Evolutionary conservation across 2,888 invertebrate species (phyloP).

Genomic region (Pammene aurita): DNA sequence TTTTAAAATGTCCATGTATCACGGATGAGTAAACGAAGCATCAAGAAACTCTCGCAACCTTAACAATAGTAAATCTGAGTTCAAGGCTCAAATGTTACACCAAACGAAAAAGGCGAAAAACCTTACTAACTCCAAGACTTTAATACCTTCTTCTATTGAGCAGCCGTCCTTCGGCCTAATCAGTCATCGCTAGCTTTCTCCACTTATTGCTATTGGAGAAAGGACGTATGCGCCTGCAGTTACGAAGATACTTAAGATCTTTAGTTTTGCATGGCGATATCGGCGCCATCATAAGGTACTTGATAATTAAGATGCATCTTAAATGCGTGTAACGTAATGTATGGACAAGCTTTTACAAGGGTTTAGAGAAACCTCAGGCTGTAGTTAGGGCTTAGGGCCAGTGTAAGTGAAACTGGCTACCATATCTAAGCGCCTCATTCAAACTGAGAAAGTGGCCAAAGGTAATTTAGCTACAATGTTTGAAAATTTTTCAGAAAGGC

Average conservation of each 20-base stretch:
- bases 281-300: slow-evolving; percentile 24
- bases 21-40: not conserved
- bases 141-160: slow-evolving; percentile 12
- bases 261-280: not conserved
- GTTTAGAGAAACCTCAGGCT: not conserved
- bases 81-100: slow-evolving; percentile 7
- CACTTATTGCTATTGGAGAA: not conserved
- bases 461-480: too few relatives aligned
- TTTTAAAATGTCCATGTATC: not conserved
- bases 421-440: not conserved
- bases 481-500: too few relatives aligned
- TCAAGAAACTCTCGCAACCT: not conserved
- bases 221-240: not conserved
- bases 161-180: slow-evolving; percentile 18
- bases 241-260: not conserved
- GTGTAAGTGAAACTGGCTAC: not conserved
- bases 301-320: slow-evolving; percentile 20
- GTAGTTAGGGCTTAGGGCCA: not conserved
- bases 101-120: not conserved
- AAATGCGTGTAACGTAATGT: slow-evolving; percentile 5
- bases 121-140: not conserved
- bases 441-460: too few relatives aligned
- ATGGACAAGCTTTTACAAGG: not conserved
- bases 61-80: slow-evolving; percentile 19
- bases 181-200: slow-evolving; percentile 37